phyloP scores from a whole-genome alignment of 1,140 invertebrate genomes.

The Diorhabda sublineata region DNA sequence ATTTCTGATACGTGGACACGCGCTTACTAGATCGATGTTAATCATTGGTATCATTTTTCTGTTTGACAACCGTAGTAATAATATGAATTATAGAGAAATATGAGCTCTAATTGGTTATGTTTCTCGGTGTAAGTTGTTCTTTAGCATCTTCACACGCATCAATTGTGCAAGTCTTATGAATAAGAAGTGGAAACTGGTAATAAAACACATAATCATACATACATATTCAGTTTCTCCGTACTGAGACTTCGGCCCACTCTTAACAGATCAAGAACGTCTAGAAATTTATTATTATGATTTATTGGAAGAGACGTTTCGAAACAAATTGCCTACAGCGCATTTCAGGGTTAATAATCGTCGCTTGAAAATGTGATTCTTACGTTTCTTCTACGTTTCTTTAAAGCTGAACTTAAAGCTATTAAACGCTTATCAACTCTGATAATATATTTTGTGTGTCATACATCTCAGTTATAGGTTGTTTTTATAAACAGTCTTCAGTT shows the following conservation, averaged over 20 bases:
- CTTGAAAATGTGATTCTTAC: neutral
- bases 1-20: too few relatives aligned
- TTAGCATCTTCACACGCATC: neutral
- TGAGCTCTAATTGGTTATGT: neutral
- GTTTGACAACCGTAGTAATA: too few relatives aligned
- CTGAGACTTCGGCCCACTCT: slow-evolving; percentile 10
- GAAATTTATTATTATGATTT: slow-evolving; percentile 16
- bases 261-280: slow-evolving; percentile 1
- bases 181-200: slow-evolving; percentile 15
- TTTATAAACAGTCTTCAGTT: too few relatives aligned
- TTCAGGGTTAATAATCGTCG: slow-evolving; percentile 7
- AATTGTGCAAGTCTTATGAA: slow-evolving; percentile 17
- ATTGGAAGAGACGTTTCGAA: slow-evolving; percentile 10
- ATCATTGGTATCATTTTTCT: too few relatives aligned
- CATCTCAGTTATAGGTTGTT: too few relatives aligned
- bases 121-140: neutral
- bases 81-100: too few relatives aligned
- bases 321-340: slow-evolving; percentile 7
- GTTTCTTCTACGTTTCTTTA: neutral
- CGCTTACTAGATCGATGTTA: too few relatives aligned
- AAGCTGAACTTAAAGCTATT: neutral
- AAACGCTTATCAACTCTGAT: neutral
- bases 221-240: slow-evolving; percentile 16
- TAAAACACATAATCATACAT: slow-evolving; percentile 18
- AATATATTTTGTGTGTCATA: neutral